These are phyloP conservation scores for Epinephelus malabaricus DNA, from an alignment of 2,797 vertebrate species.

Conservation along the genomic window DNA sequence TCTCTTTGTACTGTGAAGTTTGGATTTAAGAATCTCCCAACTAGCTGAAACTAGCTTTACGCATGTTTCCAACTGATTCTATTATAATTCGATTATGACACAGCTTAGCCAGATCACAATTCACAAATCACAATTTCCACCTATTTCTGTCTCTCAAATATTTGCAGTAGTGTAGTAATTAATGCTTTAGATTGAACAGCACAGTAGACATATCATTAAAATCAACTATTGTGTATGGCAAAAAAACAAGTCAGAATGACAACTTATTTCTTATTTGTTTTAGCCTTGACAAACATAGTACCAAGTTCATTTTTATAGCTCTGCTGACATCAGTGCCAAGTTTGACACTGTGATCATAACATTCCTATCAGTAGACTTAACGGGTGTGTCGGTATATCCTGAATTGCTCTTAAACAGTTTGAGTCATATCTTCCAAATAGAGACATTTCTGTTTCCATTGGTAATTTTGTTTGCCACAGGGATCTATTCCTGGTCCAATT, in stretches of 20 bases:
- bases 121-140: neutral
- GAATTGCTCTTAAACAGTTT: too few relatives aligned
- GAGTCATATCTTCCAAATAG: too few relatives aligned
- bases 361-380: too few relatives aligned
- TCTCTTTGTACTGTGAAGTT: neutral
- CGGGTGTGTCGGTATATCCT: too few relatives aligned
- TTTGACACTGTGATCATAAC: too few relatives aligned
- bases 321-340: too few relatives aligned
- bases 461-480: too few relatives aligned
- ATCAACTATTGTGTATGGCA: neutral
- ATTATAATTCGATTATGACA: neutral
- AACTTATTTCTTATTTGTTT: neutral
- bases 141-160: neutral
- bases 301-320: too few relatives aligned
- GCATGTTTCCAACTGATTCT: neutral
- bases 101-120: neutral
- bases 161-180: neutral
- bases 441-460: too few relatives aligned
- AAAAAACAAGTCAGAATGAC: neutral
- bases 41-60: neutral
- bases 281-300: too few relatives aligned
- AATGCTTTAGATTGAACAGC: neutral
- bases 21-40: neutral
- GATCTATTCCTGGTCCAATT: too few relatives aligned
- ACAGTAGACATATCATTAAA: neutral